phyloP scores from a whole-genome alignment of 1,140 invertebrate species.

The Lordiphosa mommai region DNA sequence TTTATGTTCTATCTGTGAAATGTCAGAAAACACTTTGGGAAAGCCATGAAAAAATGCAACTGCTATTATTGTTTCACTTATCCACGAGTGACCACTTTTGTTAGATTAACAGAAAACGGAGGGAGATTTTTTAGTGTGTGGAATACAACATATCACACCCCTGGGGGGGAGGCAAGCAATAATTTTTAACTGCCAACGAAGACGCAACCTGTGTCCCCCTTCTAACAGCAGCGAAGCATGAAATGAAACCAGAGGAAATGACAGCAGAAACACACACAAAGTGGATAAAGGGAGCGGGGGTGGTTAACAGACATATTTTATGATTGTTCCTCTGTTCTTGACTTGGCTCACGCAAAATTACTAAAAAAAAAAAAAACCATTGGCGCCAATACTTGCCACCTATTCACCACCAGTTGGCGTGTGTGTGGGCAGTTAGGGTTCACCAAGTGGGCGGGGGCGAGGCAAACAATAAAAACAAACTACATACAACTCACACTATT shows the following conservation, averaged over 20 bases:
- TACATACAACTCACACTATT: slow-evolving; percentile 13
- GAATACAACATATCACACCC: slow-evolving; percentile 3
- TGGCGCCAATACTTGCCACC: slow-evolving; percentile 9
- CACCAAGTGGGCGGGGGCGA: not conserved
- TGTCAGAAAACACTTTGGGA: slow-evolving; percentile 62
- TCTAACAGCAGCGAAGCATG: slow-evolving; percentile 51
- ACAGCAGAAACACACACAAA: slow-evolving; percentile 5
- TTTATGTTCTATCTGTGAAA: slow-evolving; percentile 39
- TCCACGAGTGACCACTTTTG: slow-evolving; percentile 28
- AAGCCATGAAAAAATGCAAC: slow-evolving; percentile 70
- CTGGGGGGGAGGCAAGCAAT: slow-evolving; percentile 22
- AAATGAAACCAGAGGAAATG: slow-evolving; percentile 56
- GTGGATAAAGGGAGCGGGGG: not conserved
- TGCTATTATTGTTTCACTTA: slow-evolving; percentile 2
- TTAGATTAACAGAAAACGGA: not conserved
- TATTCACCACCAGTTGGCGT: slow-evolving; percentile 5
- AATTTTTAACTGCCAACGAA: slow-evolving; percentile 48
- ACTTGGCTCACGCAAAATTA: slow-evolving; percentile 18
- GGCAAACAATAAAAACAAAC: slow-evolving; percentile 9
- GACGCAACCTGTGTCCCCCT: slow-evolving; percentile 39
- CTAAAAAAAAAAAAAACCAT: not conserved
- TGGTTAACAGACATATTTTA: slow-evolving; percentile 13
- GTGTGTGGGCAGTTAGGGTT: not conserved
- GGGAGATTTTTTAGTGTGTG: not conserved
- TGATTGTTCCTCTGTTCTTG: slow-evolving; percentile 25